Evolutionary conservation across 2,113 vertebrate species (phyloP).

Genomic region (Nannobrachium achirus): DNA sequence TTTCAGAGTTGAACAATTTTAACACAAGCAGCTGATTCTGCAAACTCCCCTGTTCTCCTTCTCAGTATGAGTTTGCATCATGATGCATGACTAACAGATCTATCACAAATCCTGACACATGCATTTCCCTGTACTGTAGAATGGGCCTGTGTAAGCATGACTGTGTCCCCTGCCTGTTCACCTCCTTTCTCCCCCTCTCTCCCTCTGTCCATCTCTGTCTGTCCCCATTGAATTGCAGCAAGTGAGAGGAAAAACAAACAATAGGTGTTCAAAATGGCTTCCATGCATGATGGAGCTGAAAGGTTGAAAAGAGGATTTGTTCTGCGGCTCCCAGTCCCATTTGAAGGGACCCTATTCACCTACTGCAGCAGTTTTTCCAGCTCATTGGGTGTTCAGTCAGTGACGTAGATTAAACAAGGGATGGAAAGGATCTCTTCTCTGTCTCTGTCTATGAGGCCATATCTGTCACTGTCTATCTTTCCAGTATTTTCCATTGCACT

Average conservation of each 20-base stretch:
- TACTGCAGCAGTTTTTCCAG: conserved; percentile 60
- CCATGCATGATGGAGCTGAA: conserved; percentile 23
- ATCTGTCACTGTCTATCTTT: conserved; percentile 8
- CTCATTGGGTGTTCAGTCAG: conserved; percentile 29
- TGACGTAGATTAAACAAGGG: not conserved
- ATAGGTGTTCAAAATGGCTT: conserved; percentile 16
- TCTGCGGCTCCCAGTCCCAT: conserved; percentile 5
- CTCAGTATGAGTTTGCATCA: not conserved
- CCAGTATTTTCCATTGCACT: not conserved
- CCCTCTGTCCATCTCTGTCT: not conserved
- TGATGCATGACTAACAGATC: conserved; percentile 25
- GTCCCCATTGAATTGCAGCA: conserved; percentile 34
- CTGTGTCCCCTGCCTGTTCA: conserved; percentile 5
- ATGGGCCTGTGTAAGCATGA: conserved; percentile 25
- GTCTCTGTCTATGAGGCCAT: not conserved
- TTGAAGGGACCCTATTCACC: conserved; percentile 22
- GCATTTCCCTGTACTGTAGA: not conserved
- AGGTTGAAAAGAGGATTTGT: conserved; percentile 32
- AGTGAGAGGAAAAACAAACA: conserved; percentile 52
- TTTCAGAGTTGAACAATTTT: too few relatives aligned
- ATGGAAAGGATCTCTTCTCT: conserved; percentile 2
- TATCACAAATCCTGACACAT: not conserved
- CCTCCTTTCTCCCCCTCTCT: not conserved
- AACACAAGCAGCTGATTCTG: too few relatives aligned
- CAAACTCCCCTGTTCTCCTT: not conserved